A percentile compares a stretch with the other conserved stretches of the same genome.
These are phyloP conservation scores for Halcyon leucocephala DNA, from an alignment of 2,797 vertebrate species.

Conservation along the genomic window DNA sequence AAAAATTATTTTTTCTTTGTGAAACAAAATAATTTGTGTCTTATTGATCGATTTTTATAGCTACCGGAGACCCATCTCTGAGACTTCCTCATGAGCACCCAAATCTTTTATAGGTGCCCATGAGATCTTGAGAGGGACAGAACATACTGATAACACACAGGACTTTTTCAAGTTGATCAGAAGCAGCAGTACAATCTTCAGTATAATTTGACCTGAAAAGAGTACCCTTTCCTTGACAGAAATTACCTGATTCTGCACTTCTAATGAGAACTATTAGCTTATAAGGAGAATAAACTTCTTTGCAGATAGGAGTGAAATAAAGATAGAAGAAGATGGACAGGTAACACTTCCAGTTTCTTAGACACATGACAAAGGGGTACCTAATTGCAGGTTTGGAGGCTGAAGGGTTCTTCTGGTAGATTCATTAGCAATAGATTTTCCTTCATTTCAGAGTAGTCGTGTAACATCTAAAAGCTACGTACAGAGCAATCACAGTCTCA, in stretches of 20 bases:
- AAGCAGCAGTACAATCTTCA: neutral
- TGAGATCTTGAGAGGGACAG: neutral
- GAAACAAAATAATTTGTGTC: neutral
- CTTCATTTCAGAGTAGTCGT: neutral
- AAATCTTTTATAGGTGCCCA: neutral
- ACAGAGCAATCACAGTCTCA: neutral
- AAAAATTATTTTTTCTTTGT: neutral
- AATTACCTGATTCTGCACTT: neutral
- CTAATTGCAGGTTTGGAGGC: neutral
- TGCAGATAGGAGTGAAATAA: neutral
- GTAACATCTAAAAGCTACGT: neutral
- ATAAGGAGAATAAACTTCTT: neutral
- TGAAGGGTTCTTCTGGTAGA: neutral
- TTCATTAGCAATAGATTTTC: neutral
- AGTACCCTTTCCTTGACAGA: neutral
- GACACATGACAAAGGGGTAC: rapidly evolving
- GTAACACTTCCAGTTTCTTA: neutral
- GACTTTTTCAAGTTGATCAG: neutral
- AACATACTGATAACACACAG: neutral
- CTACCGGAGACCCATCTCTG: neutral
- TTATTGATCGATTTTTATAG: neutral
- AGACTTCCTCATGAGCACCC: neutral
- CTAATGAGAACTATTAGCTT: neutral
- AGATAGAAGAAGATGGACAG: rapidly evolving
- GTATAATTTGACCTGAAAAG: neutral